Conservation (phyloP, 2,113 vertebrate species). For the Corythornis cristatus region DNA sequence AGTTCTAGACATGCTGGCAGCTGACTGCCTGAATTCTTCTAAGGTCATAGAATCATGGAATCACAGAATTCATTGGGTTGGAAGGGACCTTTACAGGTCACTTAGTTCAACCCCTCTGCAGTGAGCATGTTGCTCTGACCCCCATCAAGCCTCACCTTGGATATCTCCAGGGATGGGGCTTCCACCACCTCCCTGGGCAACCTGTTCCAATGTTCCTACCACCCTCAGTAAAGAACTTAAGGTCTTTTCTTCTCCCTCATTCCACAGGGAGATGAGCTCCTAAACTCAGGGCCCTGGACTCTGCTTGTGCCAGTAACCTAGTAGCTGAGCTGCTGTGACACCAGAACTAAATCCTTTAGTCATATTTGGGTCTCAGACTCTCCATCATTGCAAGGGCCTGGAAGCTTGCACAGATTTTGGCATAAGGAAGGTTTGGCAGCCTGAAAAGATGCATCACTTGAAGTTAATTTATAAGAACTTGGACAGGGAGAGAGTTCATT, state of each 20-base stretch:
- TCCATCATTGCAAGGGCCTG: not conserved
- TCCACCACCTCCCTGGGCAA: not conserved
- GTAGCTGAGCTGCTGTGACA: not conserved
- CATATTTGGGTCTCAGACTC: not conserved
- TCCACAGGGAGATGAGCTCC: not conserved
- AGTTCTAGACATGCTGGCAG: too few species aligned
- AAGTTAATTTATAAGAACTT: slow-evolving; percentile 76
- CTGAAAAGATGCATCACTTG: slow-evolving; percentile 56
- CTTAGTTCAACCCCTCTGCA: not conserved
- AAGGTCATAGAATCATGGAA: too few species aligned
- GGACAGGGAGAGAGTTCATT: slow-evolving; percentile 74
- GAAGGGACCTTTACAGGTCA: not conserved
- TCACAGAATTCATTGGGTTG: too few species aligned
- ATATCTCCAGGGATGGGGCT: not conserved
- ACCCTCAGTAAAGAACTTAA: not conserved
- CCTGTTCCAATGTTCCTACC: not conserved
- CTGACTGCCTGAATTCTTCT: not conserved
- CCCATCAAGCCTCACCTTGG: too few species aligned
- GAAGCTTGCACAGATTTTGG: slow-evolving; percentile 32
- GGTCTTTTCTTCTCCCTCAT: not conserved
- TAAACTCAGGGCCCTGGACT: not conserved
- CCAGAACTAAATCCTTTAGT: not conserved
- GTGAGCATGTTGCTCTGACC: not conserved
- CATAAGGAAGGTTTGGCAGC: slow-evolving; percentile 32
- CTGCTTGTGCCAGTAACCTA: not conserved